Evolutionary conservation across 2,888 invertebrate genomes (phyloP).

Genomic region (Laspeyria flexula): DNA sequence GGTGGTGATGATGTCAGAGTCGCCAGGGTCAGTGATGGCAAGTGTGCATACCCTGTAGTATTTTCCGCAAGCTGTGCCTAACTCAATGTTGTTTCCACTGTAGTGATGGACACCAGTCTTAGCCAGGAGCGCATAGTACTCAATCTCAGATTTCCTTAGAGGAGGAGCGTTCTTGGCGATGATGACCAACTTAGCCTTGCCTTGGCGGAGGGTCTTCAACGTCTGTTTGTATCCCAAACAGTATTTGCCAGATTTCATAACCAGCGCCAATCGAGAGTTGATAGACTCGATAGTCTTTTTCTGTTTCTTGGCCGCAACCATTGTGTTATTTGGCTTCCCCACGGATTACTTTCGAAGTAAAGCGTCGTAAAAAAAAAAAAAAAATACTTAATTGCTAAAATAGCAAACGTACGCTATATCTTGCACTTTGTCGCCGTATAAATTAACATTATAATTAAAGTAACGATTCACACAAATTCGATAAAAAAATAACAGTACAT

Average conservation of each 20-base stretch:
- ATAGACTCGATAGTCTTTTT: slow-evolving; percentile 99
- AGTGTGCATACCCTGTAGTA: slow-evolving; percentile 99
- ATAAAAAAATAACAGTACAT: too few species aligned
- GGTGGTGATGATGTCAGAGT: slow-evolving; percentile 98
- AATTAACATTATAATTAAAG: too few species aligned
- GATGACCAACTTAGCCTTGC: slow-evolving; percentile 99
- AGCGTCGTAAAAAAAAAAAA: too few species aligned
- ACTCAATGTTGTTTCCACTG: slow-evolving; percentile 99
- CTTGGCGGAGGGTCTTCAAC: slow-evolving; percentile 97
- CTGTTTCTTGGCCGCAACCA: slow-evolving; percentile 96
- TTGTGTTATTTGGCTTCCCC: slow-evolving; percentile 62
- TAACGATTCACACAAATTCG: too few species aligned
- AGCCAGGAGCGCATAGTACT: slow-evolving; percentile 99
- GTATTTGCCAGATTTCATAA: slow-evolving; percentile 99
- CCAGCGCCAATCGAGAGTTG: slow-evolving; percentile 98
- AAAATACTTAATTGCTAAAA: too few species aligned
- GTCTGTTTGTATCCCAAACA: slow-evolving; percentile 99
- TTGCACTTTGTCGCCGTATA: too few species aligned
- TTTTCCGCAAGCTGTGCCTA: slow-evolving; percentile 99
- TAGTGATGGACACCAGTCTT: slow-evolving; percentile 99
- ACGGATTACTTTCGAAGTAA: slow-evolving; percentile 42
- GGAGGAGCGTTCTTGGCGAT: slow-evolving; percentile 99
- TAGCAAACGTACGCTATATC: too few species aligned
- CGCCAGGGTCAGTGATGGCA: slow-evolving; percentile 99
- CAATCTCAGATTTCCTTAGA: slow-evolving; percentile 99